Evolutionary conservation across 2,113 vertebrate species (phyloP), one percentile per base, ranked within the genome.

Genomic region (Ginglymostoma cirratum): DNA sequence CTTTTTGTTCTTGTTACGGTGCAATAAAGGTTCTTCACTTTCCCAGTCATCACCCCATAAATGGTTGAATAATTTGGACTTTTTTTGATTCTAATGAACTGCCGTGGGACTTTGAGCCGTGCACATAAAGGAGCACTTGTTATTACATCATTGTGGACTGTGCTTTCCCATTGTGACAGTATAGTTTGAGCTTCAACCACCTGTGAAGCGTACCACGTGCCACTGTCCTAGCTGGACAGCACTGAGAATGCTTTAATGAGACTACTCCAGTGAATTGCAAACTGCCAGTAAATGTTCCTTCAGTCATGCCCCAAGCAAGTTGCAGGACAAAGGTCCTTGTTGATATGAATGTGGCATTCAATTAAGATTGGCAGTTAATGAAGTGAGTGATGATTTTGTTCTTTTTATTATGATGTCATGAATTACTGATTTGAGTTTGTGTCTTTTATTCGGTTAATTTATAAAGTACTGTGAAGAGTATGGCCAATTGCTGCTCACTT

Each of bases 21-120:
- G 95, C 94, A 96, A 90, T 96, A 66, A 94, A 85, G 76, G 95
- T 90, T 65, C 80, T 96, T 95, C 70, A 90, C 52, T 96, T 95
- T 96, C 96, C 96, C 95, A 90, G 85, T 96, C 94, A 95, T 95
- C 95, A 70, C 95, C 94, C 61, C 95, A 52, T 76, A 85, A 87
- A 69, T 78, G 85, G 45, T 15, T 95, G 94, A 95, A 92, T 87
- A 95, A 55, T 76, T 76, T 86, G 86, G 85, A 86, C 65, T 67
- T 95, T 95, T 95, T 42, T 72, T 95, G 12, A 80, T 70, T 45
- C 85, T 65, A 95, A 90, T 70, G 96, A 95, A 95, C 83, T 61
- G 96, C 85, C 85, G 70, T 95, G 94, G 61, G 83, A 65, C 61
- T 96, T 90, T 90, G 69, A 92, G 66, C 85, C 52, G 45, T 78